phyloP scores from a whole-genome alignment of 1,140 invertebrate species.

The Sycobia sp. region DNA sequence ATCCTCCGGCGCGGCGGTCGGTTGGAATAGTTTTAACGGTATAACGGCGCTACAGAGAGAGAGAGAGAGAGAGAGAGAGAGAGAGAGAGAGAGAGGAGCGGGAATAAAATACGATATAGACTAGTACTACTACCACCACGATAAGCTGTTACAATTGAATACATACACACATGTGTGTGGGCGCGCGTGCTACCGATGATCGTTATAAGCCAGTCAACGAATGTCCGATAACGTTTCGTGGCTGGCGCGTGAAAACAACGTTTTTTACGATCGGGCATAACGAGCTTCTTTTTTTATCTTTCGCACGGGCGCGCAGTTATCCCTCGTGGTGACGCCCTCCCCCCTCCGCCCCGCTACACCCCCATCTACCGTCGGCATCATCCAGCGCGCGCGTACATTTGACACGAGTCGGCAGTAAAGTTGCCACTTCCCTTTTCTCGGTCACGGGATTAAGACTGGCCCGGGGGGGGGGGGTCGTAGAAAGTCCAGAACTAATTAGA shows the following conservation, averaged over 20 bases:
- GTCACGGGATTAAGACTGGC: background rate
- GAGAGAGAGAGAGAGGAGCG: background rate
- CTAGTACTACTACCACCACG: too few species aligned
- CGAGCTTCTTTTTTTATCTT: slow-evolving; percentile 10
- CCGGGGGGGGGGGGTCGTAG: background rate
- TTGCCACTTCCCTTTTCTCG: too few species aligned
- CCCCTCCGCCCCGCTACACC: background rate
- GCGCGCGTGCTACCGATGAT: background rate
- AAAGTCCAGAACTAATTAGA: slow-evolving; percentile 5
- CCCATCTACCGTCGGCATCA: too few species aligned
- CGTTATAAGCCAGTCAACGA: background rate
- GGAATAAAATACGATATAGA: too few species aligned
- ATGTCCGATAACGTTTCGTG: slow-evolving; percentile 3
- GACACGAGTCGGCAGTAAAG: background rate
- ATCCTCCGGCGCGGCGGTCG: too few species aligned
- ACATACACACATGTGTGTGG: too few species aligned
- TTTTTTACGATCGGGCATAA: slow-evolving; percentile 5
- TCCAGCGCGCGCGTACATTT: too few species aligned
- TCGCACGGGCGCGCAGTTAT: background rate
- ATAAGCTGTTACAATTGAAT: too few species aligned
- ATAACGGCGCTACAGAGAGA: background rate
- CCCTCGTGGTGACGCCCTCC: background rate
- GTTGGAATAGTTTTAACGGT: too few species aligned
- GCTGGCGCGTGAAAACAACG: background rate
- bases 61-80: background rate